These are phyloP conservation scores for Anastrepha ludens DNA, from an alignment of 1,140 invertebrate species.

Conservation along the genomic window DNA sequence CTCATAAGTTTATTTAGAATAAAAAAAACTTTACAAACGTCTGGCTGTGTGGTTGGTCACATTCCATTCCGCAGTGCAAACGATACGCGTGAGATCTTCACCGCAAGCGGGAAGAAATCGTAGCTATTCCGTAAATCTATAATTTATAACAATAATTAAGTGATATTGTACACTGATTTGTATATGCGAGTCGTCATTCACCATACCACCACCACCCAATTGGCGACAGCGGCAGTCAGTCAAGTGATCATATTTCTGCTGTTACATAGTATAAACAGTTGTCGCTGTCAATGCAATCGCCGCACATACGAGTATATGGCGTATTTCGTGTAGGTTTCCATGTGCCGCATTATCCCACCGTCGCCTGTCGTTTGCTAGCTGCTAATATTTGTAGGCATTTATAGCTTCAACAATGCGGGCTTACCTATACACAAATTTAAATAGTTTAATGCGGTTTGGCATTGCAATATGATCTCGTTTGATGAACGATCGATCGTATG, in stretches of 20 bases:
- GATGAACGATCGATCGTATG: slow-evolving; percentile 37
- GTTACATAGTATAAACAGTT: slow-evolving; percentile 31
- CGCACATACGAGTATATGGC: not conserved
- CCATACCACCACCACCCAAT: not conserved
- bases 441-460: not conserved
- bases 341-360: not conserved
- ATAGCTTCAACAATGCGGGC: not conserved
- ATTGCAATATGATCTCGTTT: slow-evolving; percentile 13
- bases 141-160: not conserved
- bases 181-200: not conserved
- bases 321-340: not conserved
- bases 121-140: slow-evolving; percentile 40
- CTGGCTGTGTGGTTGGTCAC: slow-evolving; percentile 1
- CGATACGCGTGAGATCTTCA: slow-evolving; percentile 42
- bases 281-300: slow-evolving; percentile 35
- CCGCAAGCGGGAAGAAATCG: not conserved
- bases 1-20: not conserved
- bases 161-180: not conserved
- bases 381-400: not conserved
- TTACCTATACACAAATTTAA: not conserved
- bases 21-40: not conserved
- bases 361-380: not conserved
- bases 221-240: not conserved
- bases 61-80: slow-evolving; percentile 2
- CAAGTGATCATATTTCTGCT: slow-evolving; percentile 28